These are phyloP conservation scores for Hydractinia echinata DNA, from an alignment of 30 jellyfish, hydroid and myxozoan genomes.

Conservation along the genomic window DNA sequence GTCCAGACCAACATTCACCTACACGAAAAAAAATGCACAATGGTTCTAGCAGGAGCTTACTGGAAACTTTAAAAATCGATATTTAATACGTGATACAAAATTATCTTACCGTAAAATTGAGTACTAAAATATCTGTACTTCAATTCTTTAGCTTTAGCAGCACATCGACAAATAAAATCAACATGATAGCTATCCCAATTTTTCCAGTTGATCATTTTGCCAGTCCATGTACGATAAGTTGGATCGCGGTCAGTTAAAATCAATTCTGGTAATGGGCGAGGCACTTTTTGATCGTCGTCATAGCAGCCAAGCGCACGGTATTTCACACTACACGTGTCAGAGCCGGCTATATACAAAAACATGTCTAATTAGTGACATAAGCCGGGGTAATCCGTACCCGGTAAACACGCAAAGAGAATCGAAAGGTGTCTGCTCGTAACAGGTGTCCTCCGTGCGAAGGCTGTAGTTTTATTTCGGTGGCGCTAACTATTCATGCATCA, in stretches of 20 bases:
- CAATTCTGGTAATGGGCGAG: conserved; percentile 68
- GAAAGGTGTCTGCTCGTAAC: too few species aligned
- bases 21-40: background rate
- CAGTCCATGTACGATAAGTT: conserved; percentile 24
- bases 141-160: conserved; percentile 34
- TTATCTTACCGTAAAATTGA: conserved; percentile 51
- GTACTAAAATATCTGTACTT: conserved; percentile 15
- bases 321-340: background rate
- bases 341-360: background rate
- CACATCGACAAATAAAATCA: conserved; percentile 67
- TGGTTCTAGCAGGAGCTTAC: background rate
- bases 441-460: too few species aligned
- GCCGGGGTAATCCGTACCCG: too few species aligned
- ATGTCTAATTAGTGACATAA: background rate
- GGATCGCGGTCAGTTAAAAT: conserved; percentile 53
- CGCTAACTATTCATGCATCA: too few species aligned
- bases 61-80: conserved; percentile 2
- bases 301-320: conserved; percentile 53
- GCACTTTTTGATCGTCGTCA: conserved; percentile 46
- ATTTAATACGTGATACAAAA: background rate
- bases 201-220: conserved; percentile 33
- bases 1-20: conserved; percentile 65
- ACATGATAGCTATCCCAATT: conserved; percentile 47
- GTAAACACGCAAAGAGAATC: too few species aligned
- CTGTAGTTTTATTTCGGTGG: too few species aligned